phyloP scores from a whole-genome alignment of 2,888 invertebrate genomes.

The Limenitis camilla region DNA sequence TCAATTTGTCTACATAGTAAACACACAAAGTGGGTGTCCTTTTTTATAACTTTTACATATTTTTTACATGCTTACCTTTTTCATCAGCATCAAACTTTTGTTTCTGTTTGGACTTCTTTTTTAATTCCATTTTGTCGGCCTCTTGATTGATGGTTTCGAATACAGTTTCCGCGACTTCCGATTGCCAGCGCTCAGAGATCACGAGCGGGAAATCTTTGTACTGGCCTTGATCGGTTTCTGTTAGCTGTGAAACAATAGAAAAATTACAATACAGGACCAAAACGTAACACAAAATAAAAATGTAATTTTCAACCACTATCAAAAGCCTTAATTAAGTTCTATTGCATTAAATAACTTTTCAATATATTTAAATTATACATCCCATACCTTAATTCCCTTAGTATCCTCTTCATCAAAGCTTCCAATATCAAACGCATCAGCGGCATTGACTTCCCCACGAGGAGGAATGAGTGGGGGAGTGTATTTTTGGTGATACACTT shows the following conservation, averaged over 20 bases:
- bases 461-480: constrained; percentile 98
- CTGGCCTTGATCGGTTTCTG: constrained; percentile 97
- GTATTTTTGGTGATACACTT: constrained; percentile 98
- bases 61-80: constrained; percentile 88
- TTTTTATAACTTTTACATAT: too few species aligned
- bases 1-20: too few species aligned
- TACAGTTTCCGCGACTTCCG: constrained; percentile 98
- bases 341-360: too few species aligned
- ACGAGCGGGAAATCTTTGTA: constrained; percentile 99
- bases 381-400: constrained; percentile 92
- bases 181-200: constrained; percentile 99
- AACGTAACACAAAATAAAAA: too few species aligned
- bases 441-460: constrained; percentile 98
- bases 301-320: too few species aligned
- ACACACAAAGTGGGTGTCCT: too few species aligned
- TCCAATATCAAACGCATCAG: constrained; percentile 99
- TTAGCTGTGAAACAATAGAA: constrained; percentile 74
- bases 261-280: not conserved
- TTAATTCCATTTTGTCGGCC: constrained; percentile 96
- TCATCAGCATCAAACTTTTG: constrained; percentile 95
- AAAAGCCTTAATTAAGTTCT: too few species aligned
- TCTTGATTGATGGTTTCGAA: constrained; percentile 98
- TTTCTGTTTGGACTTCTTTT: constrained; percentile 95
- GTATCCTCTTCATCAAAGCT: constrained; percentile 99
- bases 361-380: too few species aligned